Evolutionary conservation across 1,140 invertebrate species (phyloP).

Genomic region (Temnothorax curvispinosus): DNA sequence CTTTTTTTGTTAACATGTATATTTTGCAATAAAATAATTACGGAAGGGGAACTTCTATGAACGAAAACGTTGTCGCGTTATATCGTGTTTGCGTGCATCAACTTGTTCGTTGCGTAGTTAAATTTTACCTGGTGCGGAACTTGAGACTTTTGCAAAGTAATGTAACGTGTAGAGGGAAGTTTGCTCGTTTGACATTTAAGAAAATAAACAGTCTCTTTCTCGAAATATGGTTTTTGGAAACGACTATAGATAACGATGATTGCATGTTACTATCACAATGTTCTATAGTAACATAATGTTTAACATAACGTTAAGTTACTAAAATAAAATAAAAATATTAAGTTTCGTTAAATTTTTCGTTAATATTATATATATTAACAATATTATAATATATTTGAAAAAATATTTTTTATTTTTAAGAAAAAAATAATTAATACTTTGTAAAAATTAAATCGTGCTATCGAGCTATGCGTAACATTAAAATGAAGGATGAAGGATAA

Average conservation of each 20-base stretch:
- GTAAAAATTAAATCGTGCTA: neutral
- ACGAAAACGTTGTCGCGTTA: neutral
- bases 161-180: neutral
- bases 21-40: neutral
- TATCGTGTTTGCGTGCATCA: conserved; percentile 31
- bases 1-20: neutral
- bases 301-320: neutral
- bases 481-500: neutral
- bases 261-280: neutral
- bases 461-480: neutral
- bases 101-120: conserved; percentile 22
- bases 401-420: neutral
- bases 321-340: neutral
- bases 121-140: neutral
- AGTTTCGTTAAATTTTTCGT: neutral
- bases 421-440: neutral
- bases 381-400: neutral
- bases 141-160: conserved; percentile 10
- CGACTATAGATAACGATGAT: neutral
- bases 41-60: neutral
- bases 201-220: neutral
- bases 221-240: neutral
- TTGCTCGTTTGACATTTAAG: conserved; percentile 37
- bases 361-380: neutral
- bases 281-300: neutral